Base-by-base conservation (phyloP, 2,113 vertebrate species). In the Mesoclemmys tuberculata region DNA sequence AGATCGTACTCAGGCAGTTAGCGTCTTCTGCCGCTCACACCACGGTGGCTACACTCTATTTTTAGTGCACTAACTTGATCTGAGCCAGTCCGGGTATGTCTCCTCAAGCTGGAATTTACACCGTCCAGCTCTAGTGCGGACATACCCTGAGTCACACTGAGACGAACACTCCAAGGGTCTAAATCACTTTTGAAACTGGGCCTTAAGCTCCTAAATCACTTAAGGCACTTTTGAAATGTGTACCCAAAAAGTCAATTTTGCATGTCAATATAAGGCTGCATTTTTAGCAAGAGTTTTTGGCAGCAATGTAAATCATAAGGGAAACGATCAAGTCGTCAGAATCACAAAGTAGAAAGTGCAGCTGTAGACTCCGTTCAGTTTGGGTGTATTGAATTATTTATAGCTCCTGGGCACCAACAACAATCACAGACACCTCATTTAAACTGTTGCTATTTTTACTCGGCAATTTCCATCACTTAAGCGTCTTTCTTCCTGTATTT, bases 391-490 rank as follows among this genome's bases (percentile, higher is more conserved):
- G 94, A 97, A 97, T 97, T 91, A 97, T 97, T 97, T 95, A 97
- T 97, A 96, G 91, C 90, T 96, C 61, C 82, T 87, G 94, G 94
- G 95, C 95, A 95, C 83, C 74, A 48, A 52, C 77, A 95, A 82
- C 81, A 94, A 94, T 90, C 92, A 93, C 84, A 94, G 85, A 91
- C 71, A 92, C 92, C 96, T 95, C 90, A 97, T 97, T 94, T 94
- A 94, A 97, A 95, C 91, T 92, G 93, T 80, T 95, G 82, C 97
- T 97, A 97, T 97, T 97, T 98, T 97, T 95, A 94, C 87, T 87
- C 3, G 1, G 86, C 93, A 88, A 88, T 97, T 94, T 95, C 91
- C 89, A 92, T 95, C 95, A 77, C 85, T 96, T 97, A 90, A 64
- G 64, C 94, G 90, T 96, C 96, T 97, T 68, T 82, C 92, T 93